Conservation (phyloP, 2,888 invertebrate genomes). For the Orthonychiurus folsomi region DNA sequence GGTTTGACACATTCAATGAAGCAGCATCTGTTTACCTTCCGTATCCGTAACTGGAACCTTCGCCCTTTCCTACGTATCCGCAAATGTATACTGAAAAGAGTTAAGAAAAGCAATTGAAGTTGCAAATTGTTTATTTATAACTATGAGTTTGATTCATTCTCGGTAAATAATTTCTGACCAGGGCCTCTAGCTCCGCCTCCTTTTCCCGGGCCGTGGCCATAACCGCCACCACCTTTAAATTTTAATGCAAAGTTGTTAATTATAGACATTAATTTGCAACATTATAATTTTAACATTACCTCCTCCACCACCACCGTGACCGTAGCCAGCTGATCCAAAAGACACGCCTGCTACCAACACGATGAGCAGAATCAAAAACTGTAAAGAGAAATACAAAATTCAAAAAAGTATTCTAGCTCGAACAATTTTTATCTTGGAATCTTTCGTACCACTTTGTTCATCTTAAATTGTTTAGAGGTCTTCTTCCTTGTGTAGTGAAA, state of each 20-base stretch:
- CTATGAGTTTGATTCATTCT: neutral
- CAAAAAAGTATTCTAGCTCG: neutral
- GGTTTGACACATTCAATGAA: too few species aligned
- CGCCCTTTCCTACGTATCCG: neutral
- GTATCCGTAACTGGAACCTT: neutral
- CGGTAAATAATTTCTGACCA: too few species aligned
- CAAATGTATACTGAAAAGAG: neutral
- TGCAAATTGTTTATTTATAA: neutral
- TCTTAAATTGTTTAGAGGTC: too few species aligned
- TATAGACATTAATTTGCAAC: too few species aligned
- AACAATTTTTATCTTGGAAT: too few species aligned
- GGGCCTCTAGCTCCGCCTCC: too few species aligned
- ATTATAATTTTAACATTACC: neutral
- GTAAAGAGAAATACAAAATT: too few species aligned
- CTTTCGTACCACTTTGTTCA: too few species aligned
- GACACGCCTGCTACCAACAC: neutral
- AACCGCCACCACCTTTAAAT: neutral
- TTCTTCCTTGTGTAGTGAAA: too few species aligned
- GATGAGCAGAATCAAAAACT: neutral
- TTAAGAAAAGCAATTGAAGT: neutral
- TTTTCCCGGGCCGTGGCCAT: neutral
- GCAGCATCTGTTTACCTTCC: conserved; percentile 1
- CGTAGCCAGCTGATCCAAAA: neutral
- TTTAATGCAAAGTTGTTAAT: neutral
- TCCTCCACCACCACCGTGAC: neutral